These are phyloP conservation scores for Pristionchus japonicus DNA, from an alignment of 2,888 invertebrate genomes.

Conservation along the genomic window DNA sequence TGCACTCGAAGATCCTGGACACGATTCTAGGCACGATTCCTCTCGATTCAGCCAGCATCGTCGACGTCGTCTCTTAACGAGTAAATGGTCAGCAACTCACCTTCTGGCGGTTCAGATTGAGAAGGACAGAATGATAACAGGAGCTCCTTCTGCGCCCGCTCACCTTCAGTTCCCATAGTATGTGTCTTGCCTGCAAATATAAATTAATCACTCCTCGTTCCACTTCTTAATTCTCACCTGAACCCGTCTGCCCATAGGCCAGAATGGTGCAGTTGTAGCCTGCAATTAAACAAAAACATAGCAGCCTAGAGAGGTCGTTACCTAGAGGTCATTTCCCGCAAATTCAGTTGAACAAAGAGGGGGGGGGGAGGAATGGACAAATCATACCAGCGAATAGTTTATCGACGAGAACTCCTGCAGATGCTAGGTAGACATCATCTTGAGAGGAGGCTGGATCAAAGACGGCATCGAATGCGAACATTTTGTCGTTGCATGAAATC, in stretches of 20 bases:
- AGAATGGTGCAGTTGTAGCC: slow-evolving; percentile 93
- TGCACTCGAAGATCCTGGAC: slow-evolving; percentile 84
- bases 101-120: too few relatives aligned
- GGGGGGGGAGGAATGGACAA: too few relatives aligned
- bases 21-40: slow-evolving; percentile 92
- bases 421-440: slow-evolving; percentile 92
- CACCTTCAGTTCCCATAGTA: neutral
- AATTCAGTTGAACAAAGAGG: too few relatives aligned
- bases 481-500: slow-evolving; percentile 79
- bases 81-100: too few relatives aligned
- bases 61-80: slow-evolving; percentile 4
- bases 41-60: slow-evolving; percentile 49
- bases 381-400: slow-evolving; percentile 91
- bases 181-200: neutral
- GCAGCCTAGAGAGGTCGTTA: too few relatives aligned
- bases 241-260: slow-evolving; percentile 95
- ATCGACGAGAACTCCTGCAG: slow-evolving; percentile 93
- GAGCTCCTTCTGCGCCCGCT: too few relatives aligned
- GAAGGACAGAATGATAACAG: too few relatives aligned
- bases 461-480: slow-evolving; percentile 93
- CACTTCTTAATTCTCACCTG: too few relatives aligned
- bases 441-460: slow-evolving; percentile 86
- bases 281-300: too few relatives aligned
- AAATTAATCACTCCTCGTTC: slow-evolving; percentile 82
- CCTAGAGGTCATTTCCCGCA: too few relatives aligned